These are phyloP conservation scores for Bradysia coprophila DNA, from an alignment of 1,140 invertebrate genomes.

Conservation along the genomic window DNA sequence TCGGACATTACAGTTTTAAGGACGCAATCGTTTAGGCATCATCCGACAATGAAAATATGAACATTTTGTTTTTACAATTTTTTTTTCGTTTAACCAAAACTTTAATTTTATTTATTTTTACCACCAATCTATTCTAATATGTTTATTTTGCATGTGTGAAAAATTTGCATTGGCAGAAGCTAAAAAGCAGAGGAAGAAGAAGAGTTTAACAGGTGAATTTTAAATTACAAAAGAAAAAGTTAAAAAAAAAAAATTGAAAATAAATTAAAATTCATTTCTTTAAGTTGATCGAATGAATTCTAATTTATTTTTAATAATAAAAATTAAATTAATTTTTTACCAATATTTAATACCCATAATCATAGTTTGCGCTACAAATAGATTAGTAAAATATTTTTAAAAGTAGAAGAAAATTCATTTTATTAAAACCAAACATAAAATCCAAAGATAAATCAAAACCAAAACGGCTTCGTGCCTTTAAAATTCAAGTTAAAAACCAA, in stretches of 20 bases:
- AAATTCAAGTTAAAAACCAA: too few relatives aligned
- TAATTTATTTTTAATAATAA: too few relatives aligned
- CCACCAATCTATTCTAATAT: conserved; percentile 18
- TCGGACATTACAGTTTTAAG: too few relatives aligned
- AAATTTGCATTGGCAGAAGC: conserved; percentile 40
- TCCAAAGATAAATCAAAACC: background rate
- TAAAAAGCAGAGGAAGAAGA: conserved; percentile 82
- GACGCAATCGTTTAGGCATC: too few relatives aligned
- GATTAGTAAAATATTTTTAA: background rate
- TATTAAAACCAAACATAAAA: background rate
- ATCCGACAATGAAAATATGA: too few relatives aligned
- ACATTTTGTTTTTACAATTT: background rate
- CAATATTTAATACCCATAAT: too few relatives aligned
- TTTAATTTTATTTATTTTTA: background rate
- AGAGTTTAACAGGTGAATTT: conserved; percentile 64
- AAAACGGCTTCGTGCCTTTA: too few relatives aligned
- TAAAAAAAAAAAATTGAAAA: conserved; percentile 4
- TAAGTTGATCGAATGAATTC: background rate
- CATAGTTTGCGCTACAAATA: too few relatives aligned
- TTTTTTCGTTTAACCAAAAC: background rate
- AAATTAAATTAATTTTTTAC: too few relatives aligned
- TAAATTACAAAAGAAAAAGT: conserved; percentile 2
- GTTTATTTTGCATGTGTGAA: conserved; percentile 3
- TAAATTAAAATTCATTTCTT: background rate
- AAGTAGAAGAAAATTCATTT: background rate